Percentiles rank a stretch among this genome's conserved stretches.
phyloP scores from a whole-genome alignment of 2,888 invertebrate genomes.

The Tipula confusa region DNA sequence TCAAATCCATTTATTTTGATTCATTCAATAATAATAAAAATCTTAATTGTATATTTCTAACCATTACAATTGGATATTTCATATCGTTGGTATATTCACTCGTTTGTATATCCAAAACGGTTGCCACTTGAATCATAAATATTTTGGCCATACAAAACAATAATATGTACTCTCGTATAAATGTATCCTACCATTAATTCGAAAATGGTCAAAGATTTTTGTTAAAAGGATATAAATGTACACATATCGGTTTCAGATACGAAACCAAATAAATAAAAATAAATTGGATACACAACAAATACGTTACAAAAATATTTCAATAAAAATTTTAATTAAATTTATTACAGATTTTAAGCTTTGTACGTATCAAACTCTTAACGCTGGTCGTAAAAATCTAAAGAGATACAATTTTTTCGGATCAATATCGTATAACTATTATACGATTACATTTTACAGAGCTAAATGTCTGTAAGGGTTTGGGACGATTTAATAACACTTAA shows the following conservation, averaged over 20 bases:
- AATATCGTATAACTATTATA: neutral
- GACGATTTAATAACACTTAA: too few species aligned
- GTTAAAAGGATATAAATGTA: neutral
- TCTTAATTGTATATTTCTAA: neutral
- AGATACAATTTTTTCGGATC: neutral
- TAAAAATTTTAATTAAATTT: constrained; percentile 9
- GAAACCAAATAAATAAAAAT: neutral
- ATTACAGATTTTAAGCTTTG: neutral
- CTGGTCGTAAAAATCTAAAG: neutral
- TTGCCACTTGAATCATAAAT: neutral
- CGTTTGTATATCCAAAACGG: neutral
- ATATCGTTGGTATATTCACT: neutral
- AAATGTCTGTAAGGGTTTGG: neutral
- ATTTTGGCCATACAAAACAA: neutral
- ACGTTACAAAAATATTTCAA: neutral
- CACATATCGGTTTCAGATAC: neutral
- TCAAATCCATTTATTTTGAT: neutral
- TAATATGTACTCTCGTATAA: neutral
- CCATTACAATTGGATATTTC: neutral
- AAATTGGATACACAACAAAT: neutral
- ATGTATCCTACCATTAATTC: neutral
- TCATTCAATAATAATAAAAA: constrained; percentile 20
- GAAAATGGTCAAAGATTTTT: neutral
- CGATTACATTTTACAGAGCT: neutral
- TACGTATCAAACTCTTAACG: neutral